Percentiles rank a stretch among this genome's conserved stretches.
phyloP scores from a whole-genome alignment of 2,113 vertebrate genomes.

The Lipophrys pholis region DNA sequence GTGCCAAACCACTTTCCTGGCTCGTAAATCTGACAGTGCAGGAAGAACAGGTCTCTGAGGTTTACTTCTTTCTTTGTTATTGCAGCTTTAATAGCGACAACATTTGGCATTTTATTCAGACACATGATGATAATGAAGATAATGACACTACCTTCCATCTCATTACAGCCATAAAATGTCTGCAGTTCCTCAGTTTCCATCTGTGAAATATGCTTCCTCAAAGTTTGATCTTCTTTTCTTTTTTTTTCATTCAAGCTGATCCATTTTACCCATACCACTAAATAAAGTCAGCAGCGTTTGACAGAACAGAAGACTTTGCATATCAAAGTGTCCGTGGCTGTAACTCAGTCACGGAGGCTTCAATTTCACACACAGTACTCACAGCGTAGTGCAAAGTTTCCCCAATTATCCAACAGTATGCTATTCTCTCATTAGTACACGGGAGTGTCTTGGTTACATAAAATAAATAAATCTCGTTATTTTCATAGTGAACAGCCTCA shows the following conservation, averaged over 20 bases:
- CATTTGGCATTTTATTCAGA: not conserved
- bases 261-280: not conserved
- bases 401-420: slow-evolving; percentile 21
- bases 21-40: not conserved
- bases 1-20: not conserved
- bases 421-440: slow-evolving; percentile 22
- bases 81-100: not conserved
- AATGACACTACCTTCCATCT: slow-evolving; percentile 7
- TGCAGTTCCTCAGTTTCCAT: not conserved
- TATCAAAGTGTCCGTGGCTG: slow-evolving; percentile 30
- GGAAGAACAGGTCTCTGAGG: not conserved
- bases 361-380: slow-evolving; percentile 13
- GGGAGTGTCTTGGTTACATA: not conserved
- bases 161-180: not conserved
- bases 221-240: no score
- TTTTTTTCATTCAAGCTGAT: no score
- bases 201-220: not conserved
- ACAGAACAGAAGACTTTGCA: slow-evolving; percentile 18
- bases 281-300: slow-evolving; percentile 15
- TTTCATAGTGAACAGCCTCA: not conserved
- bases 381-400: not conserved
- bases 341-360: not conserved
- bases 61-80: not conserved
- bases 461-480: not conserved
- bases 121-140: not conserved